These are phyloP conservation scores for Pyrgus malvae DNA, from an alignment of 2,888 invertebrate genomes.

Conservation along the genomic window DNA sequence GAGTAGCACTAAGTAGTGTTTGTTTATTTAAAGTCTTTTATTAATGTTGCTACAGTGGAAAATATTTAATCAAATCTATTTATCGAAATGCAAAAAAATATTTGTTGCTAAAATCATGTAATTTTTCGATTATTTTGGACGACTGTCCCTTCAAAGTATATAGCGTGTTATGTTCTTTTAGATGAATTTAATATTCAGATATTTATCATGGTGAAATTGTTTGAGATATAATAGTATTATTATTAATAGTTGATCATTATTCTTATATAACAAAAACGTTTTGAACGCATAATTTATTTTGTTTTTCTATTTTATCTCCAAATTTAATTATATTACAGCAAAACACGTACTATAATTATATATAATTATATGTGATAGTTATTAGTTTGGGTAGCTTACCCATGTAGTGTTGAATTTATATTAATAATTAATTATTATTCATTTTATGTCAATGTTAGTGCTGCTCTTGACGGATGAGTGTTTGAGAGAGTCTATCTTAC, in stretches of 20 bases:
- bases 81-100: constrained; percentile 14
- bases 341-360: constrained; percentile 10
- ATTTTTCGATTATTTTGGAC: constrained; percentile 21
- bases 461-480: constrained; percentile 54
- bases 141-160: constrained; percentile 15
- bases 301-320: not conserved
- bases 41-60: constrained; percentile 44
- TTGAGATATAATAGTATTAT: not conserved
- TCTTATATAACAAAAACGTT: not conserved
- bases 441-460: constrained; percentile 45
- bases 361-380: not conserved
- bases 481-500: constrained; percentile 52
- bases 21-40: constrained; percentile 40
- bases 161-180: constrained; percentile 22
- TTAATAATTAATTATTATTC: constrained; percentile 12
- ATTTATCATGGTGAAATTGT: constrained; percentile 11
- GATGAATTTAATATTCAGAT: constrained; percentile 15
- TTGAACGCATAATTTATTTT: not conserved
- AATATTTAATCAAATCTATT: constrained; percentile 28
- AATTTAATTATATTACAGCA: constrained; percentile 10
- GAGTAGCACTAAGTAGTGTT: constrained; percentile 53
- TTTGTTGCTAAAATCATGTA: constrained; percentile 16
- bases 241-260: not conserved
- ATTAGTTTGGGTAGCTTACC: not conserved
- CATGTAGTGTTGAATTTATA: constrained; percentile 1